Conservation (phyloP, 2,113 vertebrate species). For the Chiloscyllium plagiosum region DNA sequence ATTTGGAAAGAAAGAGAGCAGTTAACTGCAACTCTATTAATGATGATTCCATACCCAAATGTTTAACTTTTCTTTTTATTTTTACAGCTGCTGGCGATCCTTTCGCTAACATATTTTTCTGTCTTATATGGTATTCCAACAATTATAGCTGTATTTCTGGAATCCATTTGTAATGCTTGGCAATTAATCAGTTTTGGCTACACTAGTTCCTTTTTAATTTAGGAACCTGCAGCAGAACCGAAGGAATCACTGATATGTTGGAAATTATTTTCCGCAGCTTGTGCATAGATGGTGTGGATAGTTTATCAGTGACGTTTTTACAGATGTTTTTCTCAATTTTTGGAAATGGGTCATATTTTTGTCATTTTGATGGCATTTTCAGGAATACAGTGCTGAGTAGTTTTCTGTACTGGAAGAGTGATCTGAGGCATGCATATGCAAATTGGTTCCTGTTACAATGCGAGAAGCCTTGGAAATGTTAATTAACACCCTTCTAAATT, state of each 20-base stretch:
- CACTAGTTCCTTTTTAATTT: background rate
- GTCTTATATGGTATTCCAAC: background rate
- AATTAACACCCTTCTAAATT: background rate
- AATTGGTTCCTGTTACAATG: background rate
- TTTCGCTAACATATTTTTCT: background rate
- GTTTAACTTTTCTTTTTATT: background rate
- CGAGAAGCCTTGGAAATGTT: background rate
- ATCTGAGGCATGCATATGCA: background rate
- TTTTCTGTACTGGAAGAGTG: background rate
- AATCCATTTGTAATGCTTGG: background rate
- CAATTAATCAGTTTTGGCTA: background rate
- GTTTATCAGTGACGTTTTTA: background rate
- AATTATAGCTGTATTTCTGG: background rate
- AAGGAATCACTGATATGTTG: background rate
- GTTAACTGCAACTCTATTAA: background rate
- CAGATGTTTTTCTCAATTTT: background rate
- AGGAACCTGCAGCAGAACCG: background rate
- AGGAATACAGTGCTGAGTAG: background rate
- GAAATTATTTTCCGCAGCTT: background rate
- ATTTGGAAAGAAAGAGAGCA: slow-evolving; percentile 12
- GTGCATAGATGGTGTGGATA: background rate
- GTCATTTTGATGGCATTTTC: background rate
- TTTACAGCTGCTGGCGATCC: background rate
- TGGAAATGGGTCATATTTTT: background rate
- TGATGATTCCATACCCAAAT: background rate